Percentiles rank a stretch among this genome's conserved stretches.
Conservation (phyloP, 2,113 vertebrate genomes). For the Phycodurus eques region DNA sequence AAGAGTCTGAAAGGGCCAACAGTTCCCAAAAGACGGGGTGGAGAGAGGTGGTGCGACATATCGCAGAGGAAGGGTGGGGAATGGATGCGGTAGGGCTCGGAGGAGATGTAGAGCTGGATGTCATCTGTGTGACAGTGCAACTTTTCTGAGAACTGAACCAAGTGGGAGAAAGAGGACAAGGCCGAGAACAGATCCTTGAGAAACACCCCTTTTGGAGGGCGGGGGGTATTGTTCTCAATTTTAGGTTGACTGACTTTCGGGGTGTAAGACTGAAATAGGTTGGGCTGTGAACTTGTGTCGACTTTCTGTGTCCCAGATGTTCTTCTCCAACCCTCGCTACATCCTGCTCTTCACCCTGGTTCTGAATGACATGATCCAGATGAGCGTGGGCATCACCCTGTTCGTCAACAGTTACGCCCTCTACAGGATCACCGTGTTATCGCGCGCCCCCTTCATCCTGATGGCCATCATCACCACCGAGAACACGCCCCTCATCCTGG, state of each 20-base stretch:
- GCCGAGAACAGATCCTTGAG: no score
- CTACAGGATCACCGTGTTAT: constrained; percentile 23
- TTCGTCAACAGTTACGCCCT: constrained; percentile 58
- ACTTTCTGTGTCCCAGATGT: constrained; percentile 28
- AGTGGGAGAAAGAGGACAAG: no score
- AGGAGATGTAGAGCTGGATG: no score
- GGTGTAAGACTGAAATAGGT: not conserved
- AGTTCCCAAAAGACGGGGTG: no score
- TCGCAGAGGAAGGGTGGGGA: no score
- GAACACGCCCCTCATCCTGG: constrained; percentile 70
- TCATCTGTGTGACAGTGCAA: no score
- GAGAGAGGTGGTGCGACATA: no score
- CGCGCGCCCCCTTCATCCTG: constrained; percentile 33
- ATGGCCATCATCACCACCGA: constrained; percentile 46
- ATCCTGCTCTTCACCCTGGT: constrained; percentile 65
- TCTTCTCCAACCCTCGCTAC: constrained; percentile 62
- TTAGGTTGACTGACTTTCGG: not conserved
- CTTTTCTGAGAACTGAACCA: no score
- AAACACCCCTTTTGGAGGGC: no score
- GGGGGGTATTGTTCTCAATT: no score
- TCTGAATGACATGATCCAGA: constrained; percentile 65
- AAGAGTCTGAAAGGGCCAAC: no score
- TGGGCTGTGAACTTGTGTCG: not conserved
- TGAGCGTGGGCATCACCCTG: constrained; percentile 42
- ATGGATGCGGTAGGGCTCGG: no score